Evolutionary conservation across 2,797 vertebrate genomes (phyloP).

Genomic region (Falco berigora): DNA sequence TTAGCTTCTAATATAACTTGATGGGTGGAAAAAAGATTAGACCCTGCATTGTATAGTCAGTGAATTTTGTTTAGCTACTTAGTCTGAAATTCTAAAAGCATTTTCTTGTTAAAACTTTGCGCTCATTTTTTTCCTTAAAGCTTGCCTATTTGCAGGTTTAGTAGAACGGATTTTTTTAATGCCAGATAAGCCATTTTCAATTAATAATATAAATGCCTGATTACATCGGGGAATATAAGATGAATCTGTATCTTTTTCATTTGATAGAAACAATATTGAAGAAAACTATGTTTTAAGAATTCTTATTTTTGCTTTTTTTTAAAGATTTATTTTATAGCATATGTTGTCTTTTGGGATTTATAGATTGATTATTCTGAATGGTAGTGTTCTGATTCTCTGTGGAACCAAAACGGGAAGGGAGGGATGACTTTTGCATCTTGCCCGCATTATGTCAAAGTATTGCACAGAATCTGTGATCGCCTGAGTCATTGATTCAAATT

Average conservation of each 20-base stretch:
- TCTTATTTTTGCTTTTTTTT: neutral
- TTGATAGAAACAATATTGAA: neutral
- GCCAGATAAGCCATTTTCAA: neutral
- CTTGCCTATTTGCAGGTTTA: neutral
- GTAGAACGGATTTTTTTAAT: neutral
- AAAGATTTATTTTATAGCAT: neutral
- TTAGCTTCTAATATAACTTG: neutral
- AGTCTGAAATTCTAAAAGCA: neutral
- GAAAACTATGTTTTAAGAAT: neutral
- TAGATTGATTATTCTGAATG: neutral
- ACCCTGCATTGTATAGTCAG: neutral
- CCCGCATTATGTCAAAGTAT: neutral
- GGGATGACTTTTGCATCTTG: neutral
- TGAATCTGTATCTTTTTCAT: neutral
- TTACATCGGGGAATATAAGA: neutral
- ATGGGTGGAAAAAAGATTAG: slow-evolving; percentile 20
- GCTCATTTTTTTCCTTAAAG: neutral
- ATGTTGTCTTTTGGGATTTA: neutral
- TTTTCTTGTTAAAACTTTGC: neutral
- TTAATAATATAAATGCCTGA: neutral
- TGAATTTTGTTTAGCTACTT: neutral
- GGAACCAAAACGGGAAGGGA: neutral
- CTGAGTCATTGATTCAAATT: neutral
- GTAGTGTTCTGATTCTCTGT: neutral
- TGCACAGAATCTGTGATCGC: neutral